These are phyloP conservation scores for Parnassius smintheus DNA, from an alignment of 2,888 invertebrate species.

Conservation along the genomic window DNA sequence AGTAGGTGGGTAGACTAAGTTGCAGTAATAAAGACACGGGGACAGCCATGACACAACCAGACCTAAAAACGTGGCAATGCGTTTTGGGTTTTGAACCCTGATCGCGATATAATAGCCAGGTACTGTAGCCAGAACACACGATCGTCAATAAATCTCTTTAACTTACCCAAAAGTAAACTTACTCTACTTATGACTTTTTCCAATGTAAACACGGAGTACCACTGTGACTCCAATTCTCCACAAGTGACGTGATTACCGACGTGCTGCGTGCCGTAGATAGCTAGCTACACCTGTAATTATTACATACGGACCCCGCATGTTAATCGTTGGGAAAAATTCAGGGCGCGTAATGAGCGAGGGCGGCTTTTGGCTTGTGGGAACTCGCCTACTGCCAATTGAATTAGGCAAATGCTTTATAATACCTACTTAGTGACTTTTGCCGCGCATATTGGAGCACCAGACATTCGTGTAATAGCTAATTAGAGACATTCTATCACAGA, in stretches of 20 bases:
- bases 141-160: too few relatives aligned
- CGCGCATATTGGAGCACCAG: constrained; percentile 49
- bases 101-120: too few relatives aligned
- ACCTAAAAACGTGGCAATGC: too few relatives aligned
- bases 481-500: constrained; percentile 18
- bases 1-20: too few relatives aligned
- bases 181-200: background rate
- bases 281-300: constrained; percentile 58
- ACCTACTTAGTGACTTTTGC: constrained; percentile 50
- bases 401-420: constrained; percentile 77
- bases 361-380: constrained; percentile 75
- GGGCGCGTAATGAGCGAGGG: constrained; percentile 61
- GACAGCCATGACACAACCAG: too few relatives aligned
- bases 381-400: constrained; percentile 77
- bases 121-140: too few relatives aligned
- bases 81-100: too few relatives aligned
- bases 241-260: constrained; percentile 47
- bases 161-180: too few relatives aligned
- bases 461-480: constrained; percentile 31
- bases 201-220: background rate
- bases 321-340: constrained; percentile 73
- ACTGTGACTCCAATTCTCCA: constrained; percentile 1
- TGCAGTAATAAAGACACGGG: too few relatives aligned
- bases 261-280: constrained; percentile 12
- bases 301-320: constrained; percentile 50